These are phyloP conservation scores for Tenualosa ilisha DNA, from an alignment of 2,797 vertebrate species.

Conservation along the genomic window DNA sequence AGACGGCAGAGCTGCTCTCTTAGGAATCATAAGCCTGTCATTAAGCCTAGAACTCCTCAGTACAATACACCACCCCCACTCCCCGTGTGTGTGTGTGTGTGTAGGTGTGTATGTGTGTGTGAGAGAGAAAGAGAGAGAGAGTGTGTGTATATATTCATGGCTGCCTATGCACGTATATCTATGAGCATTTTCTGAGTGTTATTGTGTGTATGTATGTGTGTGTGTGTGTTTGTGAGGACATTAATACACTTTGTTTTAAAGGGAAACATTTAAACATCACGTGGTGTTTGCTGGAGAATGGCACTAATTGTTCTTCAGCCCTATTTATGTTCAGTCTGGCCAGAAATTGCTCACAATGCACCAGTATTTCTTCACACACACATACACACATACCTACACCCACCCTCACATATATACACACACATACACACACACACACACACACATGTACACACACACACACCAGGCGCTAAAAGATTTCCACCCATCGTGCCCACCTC, in stretches of 20 bases:
- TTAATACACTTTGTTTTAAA: not conserved
- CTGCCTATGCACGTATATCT: not conserved
- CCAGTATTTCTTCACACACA: not conserved
- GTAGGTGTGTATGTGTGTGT: constrained; percentile 40
- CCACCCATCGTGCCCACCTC: constrained; percentile 64
- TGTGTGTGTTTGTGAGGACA: constrained; percentile 7
- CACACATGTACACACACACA: constrained; percentile 48
- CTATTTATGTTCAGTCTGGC: not conserved
- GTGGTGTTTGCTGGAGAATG: not conserved
- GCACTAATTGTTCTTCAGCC: not conserved
- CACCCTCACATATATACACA: not conserved
- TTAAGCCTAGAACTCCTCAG: constrained; percentile 8
- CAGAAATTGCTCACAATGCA: not conserved
- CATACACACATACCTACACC: constrained; percentile 4
- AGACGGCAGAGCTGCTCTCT: not conserved
- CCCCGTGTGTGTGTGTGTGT: not conserved
- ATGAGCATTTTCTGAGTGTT: not conserved
- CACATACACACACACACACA: not conserved
- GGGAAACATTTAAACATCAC: not conserved
- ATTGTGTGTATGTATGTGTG: constrained; percentile 16
- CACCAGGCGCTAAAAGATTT: constrained; percentile 70
- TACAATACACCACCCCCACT: not conserved
- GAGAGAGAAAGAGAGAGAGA: not conserved
- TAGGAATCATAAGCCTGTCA: constrained; percentile 1
- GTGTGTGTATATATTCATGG: constrained; percentile 11